These are phyloP conservation scores for Labia minor DNA, from an alignment of 2,888 invertebrate genomes.

Conservation along the genomic window DNA sequence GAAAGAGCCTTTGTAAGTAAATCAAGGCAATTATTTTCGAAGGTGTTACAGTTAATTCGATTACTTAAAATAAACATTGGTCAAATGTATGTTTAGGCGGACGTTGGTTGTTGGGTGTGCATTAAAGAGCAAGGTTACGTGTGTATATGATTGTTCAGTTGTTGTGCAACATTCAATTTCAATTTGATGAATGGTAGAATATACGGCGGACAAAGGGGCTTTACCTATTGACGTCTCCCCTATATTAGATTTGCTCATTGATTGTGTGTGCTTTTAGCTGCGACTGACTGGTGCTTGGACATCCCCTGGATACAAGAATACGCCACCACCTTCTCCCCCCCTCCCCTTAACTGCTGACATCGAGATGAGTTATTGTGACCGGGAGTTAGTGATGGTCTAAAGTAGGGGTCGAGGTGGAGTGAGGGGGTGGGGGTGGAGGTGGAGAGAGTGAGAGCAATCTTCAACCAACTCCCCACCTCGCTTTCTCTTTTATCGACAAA, in stretches of 20 bases:
- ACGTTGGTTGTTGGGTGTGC: too few species aligned
- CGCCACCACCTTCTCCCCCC: too few species aligned
- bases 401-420: too few species aligned
- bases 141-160: conserved; percentile 3
- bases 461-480: too few species aligned
- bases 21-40: too few species aligned
- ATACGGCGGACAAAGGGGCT: neutral
- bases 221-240: conserved; percentile 13
- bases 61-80: too few species aligned
- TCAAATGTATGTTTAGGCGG: too few species aligned
- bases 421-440: neutral
- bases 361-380: neutral
- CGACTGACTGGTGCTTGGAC: neutral
- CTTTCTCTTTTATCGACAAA: neutral
- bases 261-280: conserved; percentile 13
- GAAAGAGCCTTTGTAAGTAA: too few species aligned
- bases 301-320: conserved; percentile 9
- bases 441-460: too few species aligned
- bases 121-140: too few species aligned
- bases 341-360: neutral
- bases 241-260: conserved; percentile 13
- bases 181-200: neutral
- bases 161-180: conserved; percentile 13
- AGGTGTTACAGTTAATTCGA: too few species aligned
- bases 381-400: neutral